A percentile compares a stretch with the other conserved stretches of the same genome.
Conservation (phyloP, 2,888 invertebrate genomes). For the Nomada lathburiana region DNA sequence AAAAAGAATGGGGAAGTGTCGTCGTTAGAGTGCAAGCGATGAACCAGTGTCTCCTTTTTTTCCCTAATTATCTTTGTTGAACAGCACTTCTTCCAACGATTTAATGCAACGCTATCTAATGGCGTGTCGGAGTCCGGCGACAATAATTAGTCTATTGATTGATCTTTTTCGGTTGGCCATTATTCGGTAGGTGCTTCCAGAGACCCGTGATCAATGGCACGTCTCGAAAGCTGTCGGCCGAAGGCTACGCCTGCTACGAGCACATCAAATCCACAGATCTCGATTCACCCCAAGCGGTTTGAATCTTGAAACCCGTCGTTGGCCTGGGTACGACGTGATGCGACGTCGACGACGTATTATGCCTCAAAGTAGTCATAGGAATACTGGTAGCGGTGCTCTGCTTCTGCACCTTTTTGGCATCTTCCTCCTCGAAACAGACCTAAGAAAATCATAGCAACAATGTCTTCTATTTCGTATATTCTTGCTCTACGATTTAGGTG, state of each 20-base stretch:
- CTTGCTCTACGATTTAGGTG: too few relatives aligned
- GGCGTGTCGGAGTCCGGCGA: background rate
- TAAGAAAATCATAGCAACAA: conserved; percentile 45
- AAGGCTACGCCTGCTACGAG: conserved; percentile 80
- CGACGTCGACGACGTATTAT: conserved; percentile 68
- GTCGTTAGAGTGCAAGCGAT: background rate
- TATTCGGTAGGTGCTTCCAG: conserved; percentile 79
- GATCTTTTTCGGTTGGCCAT: conserved; percentile 70
- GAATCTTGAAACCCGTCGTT: conserved; percentile 75
- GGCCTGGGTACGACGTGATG: conserved; percentile 78
- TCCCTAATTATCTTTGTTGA: background rate
- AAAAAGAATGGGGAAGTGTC: too few relatives aligned
- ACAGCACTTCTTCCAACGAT: background rate
- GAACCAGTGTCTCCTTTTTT: background rate
- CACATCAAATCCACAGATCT: conserved; percentile 79
- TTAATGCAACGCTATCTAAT: background rate
- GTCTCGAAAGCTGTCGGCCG: conserved; percentile 79
- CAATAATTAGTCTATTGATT: conserved; percentile 54
- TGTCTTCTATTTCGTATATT: background rate
- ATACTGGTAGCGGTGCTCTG: conserved; percentile 71
- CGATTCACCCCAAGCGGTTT: conserved; percentile 80
- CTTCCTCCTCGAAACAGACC: conserved; percentile 82
- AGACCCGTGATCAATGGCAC: conserved; percentile 81
- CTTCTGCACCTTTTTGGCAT: conserved; percentile 66
- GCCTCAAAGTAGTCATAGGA: conserved; percentile 78